phyloP scores from a whole-genome alignment of 1,140 invertebrate genomes.

The Pachypeltis micranthus region DNA sequence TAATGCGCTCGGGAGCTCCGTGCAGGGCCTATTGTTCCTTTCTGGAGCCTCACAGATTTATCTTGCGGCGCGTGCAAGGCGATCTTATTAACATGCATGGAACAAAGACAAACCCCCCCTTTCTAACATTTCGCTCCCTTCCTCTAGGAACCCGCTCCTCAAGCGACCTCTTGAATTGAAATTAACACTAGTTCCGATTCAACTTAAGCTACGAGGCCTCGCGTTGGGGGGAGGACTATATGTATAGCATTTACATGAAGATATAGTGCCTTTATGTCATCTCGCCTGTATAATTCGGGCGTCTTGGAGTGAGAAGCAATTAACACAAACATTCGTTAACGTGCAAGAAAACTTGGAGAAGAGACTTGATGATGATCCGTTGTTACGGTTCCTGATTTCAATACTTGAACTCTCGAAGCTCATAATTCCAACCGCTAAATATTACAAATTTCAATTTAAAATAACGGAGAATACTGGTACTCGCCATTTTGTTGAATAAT shows the following conservation, averaged over 20 bases:
- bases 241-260: slow-evolving; percentile 2
- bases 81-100: slow-evolving; percentile 9
- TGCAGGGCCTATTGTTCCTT: not conserved
- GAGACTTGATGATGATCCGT: no score
- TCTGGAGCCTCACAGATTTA: not conserved
- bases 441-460: no score
- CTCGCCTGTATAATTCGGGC: not conserved
- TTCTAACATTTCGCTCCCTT: not conserved
- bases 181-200: slow-evolving; percentile 9
- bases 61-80: not conserved
- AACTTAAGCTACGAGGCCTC: not conserved
- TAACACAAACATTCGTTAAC: not conserved
- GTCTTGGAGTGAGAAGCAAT: not conserved
- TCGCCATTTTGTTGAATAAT: no score
- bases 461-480: no score
- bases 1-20: not conserved
- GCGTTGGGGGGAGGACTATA: not conserved
- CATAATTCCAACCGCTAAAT: no score
- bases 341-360: not conserved
- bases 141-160: not conserved
- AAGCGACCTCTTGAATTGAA: not conserved
- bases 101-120: not conserved
- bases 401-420: no score
- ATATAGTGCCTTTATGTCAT: slow-evolving; percentile 4
- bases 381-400: no score